Evolutionary conservation across 2,113 vertebrate genomes (phyloP).

Genomic region (Noctilio leporinus): DNA sequence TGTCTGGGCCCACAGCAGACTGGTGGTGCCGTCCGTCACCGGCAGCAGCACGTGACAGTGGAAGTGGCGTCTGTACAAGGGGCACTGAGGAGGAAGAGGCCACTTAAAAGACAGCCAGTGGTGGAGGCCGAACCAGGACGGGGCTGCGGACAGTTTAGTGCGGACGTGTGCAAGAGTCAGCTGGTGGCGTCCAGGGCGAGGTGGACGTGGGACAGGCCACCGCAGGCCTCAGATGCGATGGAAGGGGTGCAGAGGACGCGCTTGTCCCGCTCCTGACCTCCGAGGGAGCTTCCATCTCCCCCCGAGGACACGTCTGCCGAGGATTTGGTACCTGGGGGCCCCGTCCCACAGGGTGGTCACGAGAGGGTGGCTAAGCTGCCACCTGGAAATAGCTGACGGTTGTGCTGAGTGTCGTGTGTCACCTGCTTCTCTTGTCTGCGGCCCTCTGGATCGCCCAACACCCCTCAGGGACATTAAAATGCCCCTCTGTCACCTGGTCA

Average conservation of each 20-base stretch:
- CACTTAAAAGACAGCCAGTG: not conserved
- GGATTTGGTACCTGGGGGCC: no score
- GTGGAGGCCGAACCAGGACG: not conserved
- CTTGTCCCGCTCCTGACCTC: not conserved
- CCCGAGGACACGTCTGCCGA: no score
- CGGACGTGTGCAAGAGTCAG: not conserved
- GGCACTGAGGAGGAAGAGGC: not conserved
- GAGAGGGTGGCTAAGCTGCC: not conserved
- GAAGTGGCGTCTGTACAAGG: not conserved
- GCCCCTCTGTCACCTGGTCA: accelerated
- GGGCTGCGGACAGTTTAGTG: no score
- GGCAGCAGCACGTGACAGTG: not conserved
- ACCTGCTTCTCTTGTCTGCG: not conserved
- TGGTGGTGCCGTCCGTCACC: no score
- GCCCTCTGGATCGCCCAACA: not conserved
- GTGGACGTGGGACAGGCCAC: not conserved
- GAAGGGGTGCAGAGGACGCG: no score
- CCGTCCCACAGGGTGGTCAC: accelerated
- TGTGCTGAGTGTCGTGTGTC: accelerated
- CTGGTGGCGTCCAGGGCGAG: not conserved
- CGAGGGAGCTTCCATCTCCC: accelerated
- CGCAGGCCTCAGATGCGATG: not conserved
- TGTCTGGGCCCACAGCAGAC: no score
- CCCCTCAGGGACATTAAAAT: not conserved
- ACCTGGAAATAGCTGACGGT: not conserved